Evolutionary conservation across 1,140 invertebrate species (phyloP).

Genomic region (Trachymyrmex cornetzi): DNA sequence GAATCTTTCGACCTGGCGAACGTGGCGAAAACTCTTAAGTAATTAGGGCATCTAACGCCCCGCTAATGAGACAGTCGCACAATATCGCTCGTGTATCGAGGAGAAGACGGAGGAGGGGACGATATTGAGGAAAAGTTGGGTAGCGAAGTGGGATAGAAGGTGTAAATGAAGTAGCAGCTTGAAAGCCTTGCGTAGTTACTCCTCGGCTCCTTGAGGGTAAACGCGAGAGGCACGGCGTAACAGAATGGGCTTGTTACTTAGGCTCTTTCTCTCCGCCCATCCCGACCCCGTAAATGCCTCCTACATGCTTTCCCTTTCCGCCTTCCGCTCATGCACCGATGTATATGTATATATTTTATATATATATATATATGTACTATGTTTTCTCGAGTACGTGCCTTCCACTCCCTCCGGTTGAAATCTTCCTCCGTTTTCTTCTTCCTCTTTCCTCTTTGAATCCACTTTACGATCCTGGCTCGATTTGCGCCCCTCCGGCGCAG

Average conservation of each 20-base stretch:
- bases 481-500: conserved; percentile 1
- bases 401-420: background rate
- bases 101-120: background rate
- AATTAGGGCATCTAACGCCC: conserved; percentile 61
- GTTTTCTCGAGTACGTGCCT: conserved; percentile 44
- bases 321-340: background rate
- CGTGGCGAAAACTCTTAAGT: conserved; percentile 44
- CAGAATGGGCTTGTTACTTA: conserved; percentile 72
- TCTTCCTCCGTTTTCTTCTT: conserved; percentile 14
- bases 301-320: conserved; percentile 30
- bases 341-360: background rate
- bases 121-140: conserved; percentile 34
- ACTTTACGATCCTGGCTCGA: conserved; percentile 40
- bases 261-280: background rate
- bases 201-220: conserved; percentile 35
- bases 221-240: conserved; percentile 65
- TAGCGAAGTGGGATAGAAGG: conserved; percentile 2
- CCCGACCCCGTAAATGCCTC: conserved; percentile 26
- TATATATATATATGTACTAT: conserved; percentile 1
- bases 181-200: conserved; percentile 67
- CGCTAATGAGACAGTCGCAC: conserved; percentile 57
- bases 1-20: background rate
- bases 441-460: background rate
- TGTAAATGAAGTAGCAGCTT: conserved; percentile 52
- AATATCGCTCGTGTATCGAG: conserved; percentile 57